A percentile compares a stretch with the other conserved stretches of the same genome.
phyloP scores from a whole-genome alignment of 2,797 vertebrate species.

The Sylvia borin region DNA sequence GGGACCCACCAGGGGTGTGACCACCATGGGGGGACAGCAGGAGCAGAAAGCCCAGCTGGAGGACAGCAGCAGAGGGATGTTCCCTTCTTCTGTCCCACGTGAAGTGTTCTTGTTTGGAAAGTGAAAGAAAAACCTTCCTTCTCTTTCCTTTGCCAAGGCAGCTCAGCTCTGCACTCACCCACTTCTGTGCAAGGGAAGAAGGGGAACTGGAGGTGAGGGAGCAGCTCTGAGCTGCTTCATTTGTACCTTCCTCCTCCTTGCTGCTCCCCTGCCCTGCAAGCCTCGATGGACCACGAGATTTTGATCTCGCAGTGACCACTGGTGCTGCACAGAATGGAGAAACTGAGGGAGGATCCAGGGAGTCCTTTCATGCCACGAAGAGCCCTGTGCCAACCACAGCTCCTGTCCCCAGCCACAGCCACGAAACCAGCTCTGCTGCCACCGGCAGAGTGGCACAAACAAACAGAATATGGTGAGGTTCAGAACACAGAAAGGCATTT shows the following conservation, averaged over 20 bases:
- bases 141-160: neutral
- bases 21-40: rapidly evolving
- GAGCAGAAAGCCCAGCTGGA: neutral
- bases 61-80: neutral
- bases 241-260: neutral
- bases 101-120: neutral
- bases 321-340: conserved; percentile 31
- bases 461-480: neutral
- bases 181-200: neutral
- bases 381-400: neutral
- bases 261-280: neutral
- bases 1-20: rapidly evolving
- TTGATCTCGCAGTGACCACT: neutral
- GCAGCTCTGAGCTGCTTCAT: neutral
- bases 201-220: neutral
- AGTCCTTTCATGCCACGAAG: neutral
- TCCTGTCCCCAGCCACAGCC: neutral
- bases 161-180: neutral
- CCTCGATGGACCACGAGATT: neutral
- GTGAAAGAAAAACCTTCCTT: neutral
- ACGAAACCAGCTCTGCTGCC: neutral
- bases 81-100: neutral
- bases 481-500: neutral
- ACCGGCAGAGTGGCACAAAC: neutral
- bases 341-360: conserved; percentile 9